Conservation (phyloP, 2,113 vertebrate genomes). For the Glareola pratincola region DNA sequence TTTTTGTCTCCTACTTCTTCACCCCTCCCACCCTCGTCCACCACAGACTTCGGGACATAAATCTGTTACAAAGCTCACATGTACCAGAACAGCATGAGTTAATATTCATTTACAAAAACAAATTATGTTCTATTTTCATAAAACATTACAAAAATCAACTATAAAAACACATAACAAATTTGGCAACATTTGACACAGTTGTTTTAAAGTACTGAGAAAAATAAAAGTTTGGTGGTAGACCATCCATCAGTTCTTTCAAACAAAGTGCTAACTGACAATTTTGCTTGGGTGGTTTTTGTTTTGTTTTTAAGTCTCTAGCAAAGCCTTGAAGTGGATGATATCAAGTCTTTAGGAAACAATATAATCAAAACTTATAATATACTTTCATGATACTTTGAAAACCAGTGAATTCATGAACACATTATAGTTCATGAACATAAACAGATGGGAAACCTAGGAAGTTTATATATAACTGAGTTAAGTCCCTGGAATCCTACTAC, state of each 20-base stretch:
- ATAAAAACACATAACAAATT: neutral
- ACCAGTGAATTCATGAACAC: neutral
- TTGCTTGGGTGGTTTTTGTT: neutral
- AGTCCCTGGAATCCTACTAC: conserved; percentile 13
- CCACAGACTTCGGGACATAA: neutral
- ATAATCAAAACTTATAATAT: neutral
- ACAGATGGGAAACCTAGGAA: conserved; percentile 9
- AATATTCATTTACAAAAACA: neutral
- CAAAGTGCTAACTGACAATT: neutral
- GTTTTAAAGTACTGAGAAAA: neutral
- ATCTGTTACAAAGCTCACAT: neutral
- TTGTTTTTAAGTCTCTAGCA: neutral
- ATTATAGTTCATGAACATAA: neutral
- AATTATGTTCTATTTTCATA: neutral
- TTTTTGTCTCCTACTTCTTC: neutral
- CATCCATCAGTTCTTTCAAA: neutral
- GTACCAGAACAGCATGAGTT: neutral
- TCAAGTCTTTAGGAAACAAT: neutral
- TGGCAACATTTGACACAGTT: neutral
- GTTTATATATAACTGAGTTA: conserved; percentile 40
- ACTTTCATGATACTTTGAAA: neutral
- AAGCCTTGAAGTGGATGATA: neutral
- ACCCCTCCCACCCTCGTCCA: neutral
- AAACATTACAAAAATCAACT: neutral
- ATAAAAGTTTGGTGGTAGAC: neutral